Evolutionary conservation across 2,113 vertebrate genomes (phyloP), one percentile per base, ranked within the genome.

Genomic region (Ibidorhyncha struthersii): DNA sequence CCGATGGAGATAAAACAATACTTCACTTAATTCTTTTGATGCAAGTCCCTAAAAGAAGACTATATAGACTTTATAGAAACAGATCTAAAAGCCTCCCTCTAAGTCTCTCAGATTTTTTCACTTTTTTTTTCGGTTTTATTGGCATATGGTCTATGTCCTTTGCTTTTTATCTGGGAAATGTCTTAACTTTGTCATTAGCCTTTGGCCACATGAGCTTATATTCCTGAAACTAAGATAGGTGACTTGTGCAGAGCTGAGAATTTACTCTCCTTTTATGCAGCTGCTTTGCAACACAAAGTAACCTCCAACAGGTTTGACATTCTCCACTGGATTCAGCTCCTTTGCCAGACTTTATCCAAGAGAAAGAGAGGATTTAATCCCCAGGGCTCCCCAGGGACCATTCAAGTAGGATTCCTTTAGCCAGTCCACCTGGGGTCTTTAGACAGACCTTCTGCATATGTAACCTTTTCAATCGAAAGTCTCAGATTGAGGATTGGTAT

Each of bases 201-300:
- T 89, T 95, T 89, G 80, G 50, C 56, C 72, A 89, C 72, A 23
- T 4, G 52, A 90, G 27, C 36, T 92, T 90, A 40, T 32, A 34
- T 43, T 91, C 52, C 71, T 13, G 16, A 91, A 93, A 65, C 43
- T 72, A 72, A 61, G 52, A 45, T 6, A 78, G 85, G 69, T 43
- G 82, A 63, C 38, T 96, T 95, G 76, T 92, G 82, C 65, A 29
- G 40, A 89, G 49, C 56, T 76, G 86, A 82, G 73, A 93, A 92
- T 89, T 86, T 95, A 66, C n/a, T 82, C 53, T 82, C 65, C 25
- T 90, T 86, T 93, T 65, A 71, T 84, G 40, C 90, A 63, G 58
- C 76, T 91, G 52, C 63, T 97, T 97, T 97, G 49, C 76, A 97
- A 84, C 47, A 90, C 82, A 96, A 95, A 92, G 76, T 76, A 81